A percentile compares a stretch with the other conserved stretches of the same genome.
Evolutionary conservation across 2,113 vertebrate genomes (phyloP).

Genomic region (Serilophus lunatus): DNA sequence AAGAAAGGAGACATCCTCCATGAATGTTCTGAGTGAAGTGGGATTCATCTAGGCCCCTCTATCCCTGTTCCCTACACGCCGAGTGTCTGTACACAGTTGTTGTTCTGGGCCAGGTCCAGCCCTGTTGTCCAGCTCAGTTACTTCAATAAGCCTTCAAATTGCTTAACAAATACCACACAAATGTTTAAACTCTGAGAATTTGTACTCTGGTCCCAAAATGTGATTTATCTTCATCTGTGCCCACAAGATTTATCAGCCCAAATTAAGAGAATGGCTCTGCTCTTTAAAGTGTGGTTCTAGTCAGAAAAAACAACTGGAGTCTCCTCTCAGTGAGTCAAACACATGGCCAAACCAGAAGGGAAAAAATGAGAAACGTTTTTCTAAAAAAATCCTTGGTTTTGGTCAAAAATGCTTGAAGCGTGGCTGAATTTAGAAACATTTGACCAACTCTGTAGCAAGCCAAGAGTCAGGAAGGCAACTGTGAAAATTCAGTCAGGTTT

Average conservation of each 20-base stretch:
- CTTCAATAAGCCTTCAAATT: slow-evolving; percentile 53
- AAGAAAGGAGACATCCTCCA: background rate
- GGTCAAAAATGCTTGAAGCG: background rate
- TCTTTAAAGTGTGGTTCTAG: slow-evolving; percentile 30
- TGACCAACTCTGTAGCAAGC: background rate
- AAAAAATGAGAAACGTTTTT: slow-evolving; percentile 22
- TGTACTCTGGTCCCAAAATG: slow-evolving; percentile 30
- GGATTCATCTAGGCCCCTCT: background rate
- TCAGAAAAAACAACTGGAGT: slow-evolving; percentile 41
- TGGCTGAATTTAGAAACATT: slow-evolving; percentile 54
- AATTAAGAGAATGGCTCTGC: slow-evolving; percentile 10
- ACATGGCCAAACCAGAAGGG: slow-evolving; percentile 51
- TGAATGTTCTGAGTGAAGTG: background rate
- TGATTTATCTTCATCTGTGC: slow-evolving; percentile 60
- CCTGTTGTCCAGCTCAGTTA: slow-evolving; percentile 49
- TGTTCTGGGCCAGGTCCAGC: slow-evolving; percentile 45
- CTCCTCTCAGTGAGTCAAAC: slow-evolving; percentile 29
- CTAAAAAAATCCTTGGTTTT: slow-evolving; percentile 24
- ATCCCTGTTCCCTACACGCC: background rate
- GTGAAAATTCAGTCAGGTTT: background rate
- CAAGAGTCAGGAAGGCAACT: background rate
- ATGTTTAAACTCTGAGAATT: slow-evolving; percentile 48
- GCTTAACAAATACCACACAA: slow-evolving; percentile 59
- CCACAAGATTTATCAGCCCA: slow-evolving; percentile 23
- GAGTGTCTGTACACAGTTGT: slow-evolving; percentile 33